A percentile compares a stretch with the other conserved stretches of the same genome.
Evolutionary conservation across 1,140 invertebrate species (phyloP).

Genomic region (Bathynomus jamesi): DNA sequence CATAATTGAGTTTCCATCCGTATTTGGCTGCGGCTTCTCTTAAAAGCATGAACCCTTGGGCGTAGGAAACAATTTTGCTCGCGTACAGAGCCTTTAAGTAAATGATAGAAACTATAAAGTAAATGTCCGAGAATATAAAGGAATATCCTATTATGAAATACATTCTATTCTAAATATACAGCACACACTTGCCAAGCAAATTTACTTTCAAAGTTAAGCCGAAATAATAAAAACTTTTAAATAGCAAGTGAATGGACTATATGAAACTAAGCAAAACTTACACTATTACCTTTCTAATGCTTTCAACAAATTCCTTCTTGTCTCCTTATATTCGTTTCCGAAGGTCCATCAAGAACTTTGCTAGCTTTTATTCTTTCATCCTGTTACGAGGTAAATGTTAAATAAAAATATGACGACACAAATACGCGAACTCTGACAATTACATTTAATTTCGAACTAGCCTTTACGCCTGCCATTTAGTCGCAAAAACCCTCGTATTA

Average conservation of each 20-base stretch:
- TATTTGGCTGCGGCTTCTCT: conserved; percentile 83
- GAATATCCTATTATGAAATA: too few species aligned
- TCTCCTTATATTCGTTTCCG: conserved; percentile 55
- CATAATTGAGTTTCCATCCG: conserved; percentile 94
- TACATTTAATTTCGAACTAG: conserved; percentile 7
- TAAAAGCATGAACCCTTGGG: conserved; percentile 98
- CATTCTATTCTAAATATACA: too few species aligned
- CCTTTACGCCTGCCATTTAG: conserved; percentile 14
- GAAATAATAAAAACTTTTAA: too few species aligned
- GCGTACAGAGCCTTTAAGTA: conserved; percentile 76
- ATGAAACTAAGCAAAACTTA: not conserved
- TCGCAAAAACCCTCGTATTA: not conserved
- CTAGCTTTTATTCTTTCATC: conserved; percentile 74
- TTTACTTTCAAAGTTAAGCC: too few species aligned
- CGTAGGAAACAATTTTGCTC: conserved; percentile 97
- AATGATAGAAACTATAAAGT: too few species aligned
- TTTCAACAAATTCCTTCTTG: conserved; percentile 68
- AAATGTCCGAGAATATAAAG: too few species aligned
- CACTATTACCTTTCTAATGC: conserved; percentile 58
- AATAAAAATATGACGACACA: not conserved
- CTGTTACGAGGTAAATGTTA: conserved; percentile 18
- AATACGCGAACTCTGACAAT: not conserved
- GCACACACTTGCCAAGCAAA: too few species aligned
- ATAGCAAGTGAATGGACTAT: not conserved
- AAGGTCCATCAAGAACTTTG: conserved; percentile 63